Evolutionary conservation across 2,888 invertebrate species (phyloP).

Genomic region (Anorthoa munda): DNA sequence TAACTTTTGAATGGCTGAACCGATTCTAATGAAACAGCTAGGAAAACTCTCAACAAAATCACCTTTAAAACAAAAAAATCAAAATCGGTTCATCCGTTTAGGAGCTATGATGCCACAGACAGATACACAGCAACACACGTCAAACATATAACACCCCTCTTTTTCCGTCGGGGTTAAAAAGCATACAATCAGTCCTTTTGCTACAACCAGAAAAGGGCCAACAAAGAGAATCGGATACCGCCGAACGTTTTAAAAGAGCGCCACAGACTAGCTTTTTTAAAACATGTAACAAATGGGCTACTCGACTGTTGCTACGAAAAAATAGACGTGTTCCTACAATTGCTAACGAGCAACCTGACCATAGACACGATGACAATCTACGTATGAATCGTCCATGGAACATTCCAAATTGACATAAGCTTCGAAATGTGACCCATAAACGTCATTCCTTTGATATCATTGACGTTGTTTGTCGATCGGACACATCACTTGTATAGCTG

Average conservation of each 20-base stretch:
- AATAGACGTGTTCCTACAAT: conserved; percentile 2
- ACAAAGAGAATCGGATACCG: background rate
- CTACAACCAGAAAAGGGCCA: background rate
- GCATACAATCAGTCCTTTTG: background rate
- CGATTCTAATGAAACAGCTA: too few relatives aligned
- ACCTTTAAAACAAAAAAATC: too few relatives aligned
- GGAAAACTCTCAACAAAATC: too few relatives aligned
- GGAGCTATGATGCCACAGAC: too few relatives aligned
- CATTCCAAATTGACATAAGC: conserved; percentile 49
- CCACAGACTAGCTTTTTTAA: background rate
- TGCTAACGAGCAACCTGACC: conserved; percentile 34
- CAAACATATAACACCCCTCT: too few relatives aligned
- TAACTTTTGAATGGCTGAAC: too few relatives aligned
- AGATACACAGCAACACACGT: too few relatives aligned
- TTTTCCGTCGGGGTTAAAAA: too few relatives aligned
- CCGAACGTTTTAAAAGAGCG: background rate
- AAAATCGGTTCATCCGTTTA: too few relatives aligned
- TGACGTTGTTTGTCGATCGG: conserved; percentile 23
- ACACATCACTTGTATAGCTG: background rate
- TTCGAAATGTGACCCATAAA: conserved; percentile 40
- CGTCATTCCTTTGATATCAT: conserved; percentile 37
- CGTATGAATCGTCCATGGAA: conserved; percentile 43
- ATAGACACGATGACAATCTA: conserved; percentile 38
- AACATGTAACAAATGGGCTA: conserved; percentile 1
- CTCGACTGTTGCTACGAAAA: background rate